These are phyloP conservation scores for Xerus rutilus DNA, from an alignment of 2,797 vertebrate species.

Conservation along the genomic window DNA sequence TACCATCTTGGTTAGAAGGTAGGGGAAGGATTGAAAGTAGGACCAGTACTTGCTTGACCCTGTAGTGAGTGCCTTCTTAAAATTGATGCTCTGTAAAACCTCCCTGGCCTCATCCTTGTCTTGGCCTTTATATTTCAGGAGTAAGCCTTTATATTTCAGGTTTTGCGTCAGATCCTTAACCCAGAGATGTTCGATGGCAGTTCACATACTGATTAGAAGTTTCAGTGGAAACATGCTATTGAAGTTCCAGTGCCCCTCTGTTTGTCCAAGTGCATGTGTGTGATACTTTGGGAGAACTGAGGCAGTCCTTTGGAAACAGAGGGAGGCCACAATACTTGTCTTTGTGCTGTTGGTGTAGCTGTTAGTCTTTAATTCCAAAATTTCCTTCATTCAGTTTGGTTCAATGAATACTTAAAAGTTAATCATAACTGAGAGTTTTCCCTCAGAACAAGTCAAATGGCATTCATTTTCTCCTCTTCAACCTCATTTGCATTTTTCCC, in stretches of 20 bases:
- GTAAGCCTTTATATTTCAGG: neutral
- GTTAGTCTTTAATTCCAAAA: neutral
- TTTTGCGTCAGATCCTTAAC: neutral
- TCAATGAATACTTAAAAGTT: neutral
- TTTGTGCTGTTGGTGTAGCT: neutral
- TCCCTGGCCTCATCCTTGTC: neutral
- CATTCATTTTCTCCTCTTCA: neutral
- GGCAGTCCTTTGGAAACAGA: neutral
- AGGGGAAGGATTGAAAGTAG: neutral
- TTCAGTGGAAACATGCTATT: neutral
- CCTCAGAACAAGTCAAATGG: neutral
- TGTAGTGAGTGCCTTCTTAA: neutral
- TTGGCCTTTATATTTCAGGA: neutral
- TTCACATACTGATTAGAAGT: neutral
- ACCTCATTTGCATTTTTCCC: neutral
- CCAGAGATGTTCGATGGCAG: neutral
- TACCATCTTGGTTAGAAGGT: neutral
- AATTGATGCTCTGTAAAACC: neutral
- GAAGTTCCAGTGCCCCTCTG: neutral
- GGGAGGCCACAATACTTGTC: neutral
- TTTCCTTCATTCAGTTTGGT: neutral
- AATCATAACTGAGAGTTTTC: neutral
- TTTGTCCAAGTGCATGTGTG: neutral
- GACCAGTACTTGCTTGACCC: neutral
- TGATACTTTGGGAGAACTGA: neutral